Conservation (phyloP, 2,113 vertebrate genomes). For the Alaudala cheleensis region DNA sequence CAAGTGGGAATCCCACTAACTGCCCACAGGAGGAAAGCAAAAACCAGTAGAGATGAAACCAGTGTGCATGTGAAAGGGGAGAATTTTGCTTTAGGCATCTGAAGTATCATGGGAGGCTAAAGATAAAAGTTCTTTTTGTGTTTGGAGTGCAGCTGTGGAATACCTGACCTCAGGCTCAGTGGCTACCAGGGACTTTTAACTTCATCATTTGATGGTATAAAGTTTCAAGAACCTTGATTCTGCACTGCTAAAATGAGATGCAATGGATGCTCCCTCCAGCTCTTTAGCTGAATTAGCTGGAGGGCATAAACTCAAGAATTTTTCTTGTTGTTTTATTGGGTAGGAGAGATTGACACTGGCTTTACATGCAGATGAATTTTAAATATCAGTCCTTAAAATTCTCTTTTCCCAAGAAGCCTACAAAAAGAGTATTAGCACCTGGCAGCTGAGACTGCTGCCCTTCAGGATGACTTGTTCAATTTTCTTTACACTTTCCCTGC, state of each 20-base stretch:
- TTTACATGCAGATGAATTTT: not conserved
- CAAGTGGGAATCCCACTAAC: not conserved
- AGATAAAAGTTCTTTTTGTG: conserved; percentile 54
- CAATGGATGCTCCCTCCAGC: not conserved
- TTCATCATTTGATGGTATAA: conserved; percentile 30
- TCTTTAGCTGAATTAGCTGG: not conserved
- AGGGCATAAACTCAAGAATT: not conserved
- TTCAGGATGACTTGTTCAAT: not conserved
- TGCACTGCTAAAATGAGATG: not conserved
- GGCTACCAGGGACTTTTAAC: conserved; percentile 9
- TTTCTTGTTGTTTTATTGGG: not conserved
- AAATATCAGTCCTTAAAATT: not conserved
- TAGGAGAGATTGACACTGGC: not conserved
- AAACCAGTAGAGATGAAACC: not conserved
- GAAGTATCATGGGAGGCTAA: conserved; percentile 20
- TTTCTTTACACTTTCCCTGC: not conserved
- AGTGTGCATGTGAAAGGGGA: not conserved
- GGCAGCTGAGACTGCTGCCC: not conserved
- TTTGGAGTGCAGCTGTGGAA: conserved; percentile 63
- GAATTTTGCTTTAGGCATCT: conserved; percentile 47
- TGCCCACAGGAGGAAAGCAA: not conserved
- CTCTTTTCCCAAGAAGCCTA: not conserved
- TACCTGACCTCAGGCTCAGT: conserved; percentile 49
- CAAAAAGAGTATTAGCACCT: not conserved
- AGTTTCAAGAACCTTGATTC: conserved; percentile 48